Base-by-base conservation (phyloP, 2,888 invertebrate species). In the Acleris holmiana region DNA sequence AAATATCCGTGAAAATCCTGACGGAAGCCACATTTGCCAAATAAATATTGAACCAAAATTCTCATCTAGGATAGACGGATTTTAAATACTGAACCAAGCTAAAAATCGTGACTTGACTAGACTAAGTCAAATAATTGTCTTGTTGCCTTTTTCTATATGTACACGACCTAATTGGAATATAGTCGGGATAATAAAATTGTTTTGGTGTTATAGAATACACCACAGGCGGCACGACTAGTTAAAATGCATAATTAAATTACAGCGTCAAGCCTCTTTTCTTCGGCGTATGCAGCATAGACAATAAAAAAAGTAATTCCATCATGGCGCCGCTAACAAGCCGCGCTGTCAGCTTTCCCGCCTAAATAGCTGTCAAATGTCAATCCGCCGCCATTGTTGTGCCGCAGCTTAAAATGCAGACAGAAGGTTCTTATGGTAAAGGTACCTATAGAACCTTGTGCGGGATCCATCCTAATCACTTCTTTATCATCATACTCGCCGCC, bases 331-430 rank as follows among this genome's bases (percentile, higher is more conserved):
- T 85, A 86, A 88, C 84, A 80, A 88, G 86, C 73, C 77, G 77
- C 71, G 79, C 85, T 83, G 86, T 84, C 85, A 82, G 76, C 78
- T 76, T 84, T 85, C 85, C 86, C 87, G 86, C 89, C 85, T 86
- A 88, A 88, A 89, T 83, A 83, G 76, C 85, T 89, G 89, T 89
- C 89, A 89, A 82, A 79, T 83, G 85, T 86, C 86, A 88, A 81
- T 80, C 76, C 65, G 61, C 62, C 72, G 56, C 75, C 78, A 76
- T 72, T 68, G 69, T 77, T 70, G 71, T 64, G 61, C 55, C 54
- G 49, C 35, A 59, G 40, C 53, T 57, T 48, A 49, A n/a, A 29
- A 15, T 46, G 47, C 2, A 7, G 21, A 48, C 29, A 59, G 54
- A 59, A 29, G 25, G 53, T 41, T 19, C 21, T 58, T 29, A 29